These are phyloP conservation scores for Ctenosaura bakeri DNA, from an alignment of 2,797 vertebrate species.

Conservation along the genomic window DNA sequence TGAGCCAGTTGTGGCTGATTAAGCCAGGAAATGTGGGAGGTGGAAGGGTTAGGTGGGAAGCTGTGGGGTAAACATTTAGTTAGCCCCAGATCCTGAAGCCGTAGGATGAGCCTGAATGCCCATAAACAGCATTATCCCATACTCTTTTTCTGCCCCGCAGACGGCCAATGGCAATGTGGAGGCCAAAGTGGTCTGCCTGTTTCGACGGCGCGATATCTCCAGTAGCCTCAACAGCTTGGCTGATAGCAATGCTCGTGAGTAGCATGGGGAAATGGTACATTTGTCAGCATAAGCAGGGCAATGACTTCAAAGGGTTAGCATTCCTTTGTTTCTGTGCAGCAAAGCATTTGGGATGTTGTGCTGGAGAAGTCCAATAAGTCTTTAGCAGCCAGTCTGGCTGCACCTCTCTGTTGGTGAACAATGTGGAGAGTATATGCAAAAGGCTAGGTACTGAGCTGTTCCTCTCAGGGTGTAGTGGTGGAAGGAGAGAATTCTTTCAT, in stretches of 20 bases:
- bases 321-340: background rate
- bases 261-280: rapidly evolving
- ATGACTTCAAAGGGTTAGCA: background rate
- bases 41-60: no score
- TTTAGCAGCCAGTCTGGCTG: background rate
- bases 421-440: background rate
- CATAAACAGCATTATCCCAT: background rate
- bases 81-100: no score
- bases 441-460: background rate
- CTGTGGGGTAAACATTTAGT: background rate
- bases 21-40: background rate
- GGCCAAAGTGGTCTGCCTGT: constrained; percentile 95
- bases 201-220: constrained; percentile 93
- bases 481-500: background rate
- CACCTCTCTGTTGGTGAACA: background rate
- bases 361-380: no score
- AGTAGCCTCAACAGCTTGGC: constrained; percentile 95
- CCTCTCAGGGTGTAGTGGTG: background rate
- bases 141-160: constrained; percentile 70
- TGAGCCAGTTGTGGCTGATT: background rate
- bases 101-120: background rate
- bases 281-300: background rate
- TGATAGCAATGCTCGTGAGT: constrained; percentile 95
- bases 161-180: constrained; percentile 96
- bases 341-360: background rate